Evolutionary conservation across 2,888 invertebrate genomes (phyloP).

Genomic region (Rhamnusium bicolor): DNA sequence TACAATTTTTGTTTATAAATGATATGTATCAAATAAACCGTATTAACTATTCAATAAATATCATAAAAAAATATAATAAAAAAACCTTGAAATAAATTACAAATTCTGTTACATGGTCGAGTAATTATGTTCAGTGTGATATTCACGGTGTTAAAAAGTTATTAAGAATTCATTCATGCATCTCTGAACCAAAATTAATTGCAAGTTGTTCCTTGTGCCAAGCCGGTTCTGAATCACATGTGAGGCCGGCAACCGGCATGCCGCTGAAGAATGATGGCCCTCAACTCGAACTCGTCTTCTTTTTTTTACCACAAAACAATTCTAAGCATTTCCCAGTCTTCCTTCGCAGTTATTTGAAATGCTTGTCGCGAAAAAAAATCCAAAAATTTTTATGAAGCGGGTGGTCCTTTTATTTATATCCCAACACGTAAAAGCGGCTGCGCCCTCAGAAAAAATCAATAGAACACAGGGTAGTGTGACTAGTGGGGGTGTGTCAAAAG

Average conservation of each 20-base stretch:
- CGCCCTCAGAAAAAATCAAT: conserved; percentile 67
- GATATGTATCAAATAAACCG: too few species aligned
- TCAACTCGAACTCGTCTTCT: not conserved
- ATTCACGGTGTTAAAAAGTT: not conserved
- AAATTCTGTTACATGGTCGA: not conserved
- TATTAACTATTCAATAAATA: too few species aligned
- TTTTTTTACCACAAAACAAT: conserved; percentile 26
- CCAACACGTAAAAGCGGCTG: conserved; percentile 60
- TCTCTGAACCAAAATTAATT: not conserved
- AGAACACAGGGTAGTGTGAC: conserved; percentile 56
- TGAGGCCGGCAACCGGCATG: not conserved
- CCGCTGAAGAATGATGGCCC: not conserved
- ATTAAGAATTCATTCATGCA: not conserved
- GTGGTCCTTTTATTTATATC: conserved; percentile 33
- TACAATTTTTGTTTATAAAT: too few species aligned
- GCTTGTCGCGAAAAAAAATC: conserved; percentile 1
- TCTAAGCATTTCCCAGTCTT: conserved; percentile 31
- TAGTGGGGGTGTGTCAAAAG: conserved; percentile 67
- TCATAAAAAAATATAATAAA: not conserved
- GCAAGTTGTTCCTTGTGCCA: not conserved
- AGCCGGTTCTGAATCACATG: conserved; percentile 5
- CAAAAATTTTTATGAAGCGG: conserved; percentile 22
- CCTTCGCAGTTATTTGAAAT: conserved; percentile 17
- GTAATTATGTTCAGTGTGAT: not conserved
- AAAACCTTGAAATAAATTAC: not conserved